Conservation (phyloP, 2,113 vertebrate species). For the Sakesphorus luctuosus region DNA sequence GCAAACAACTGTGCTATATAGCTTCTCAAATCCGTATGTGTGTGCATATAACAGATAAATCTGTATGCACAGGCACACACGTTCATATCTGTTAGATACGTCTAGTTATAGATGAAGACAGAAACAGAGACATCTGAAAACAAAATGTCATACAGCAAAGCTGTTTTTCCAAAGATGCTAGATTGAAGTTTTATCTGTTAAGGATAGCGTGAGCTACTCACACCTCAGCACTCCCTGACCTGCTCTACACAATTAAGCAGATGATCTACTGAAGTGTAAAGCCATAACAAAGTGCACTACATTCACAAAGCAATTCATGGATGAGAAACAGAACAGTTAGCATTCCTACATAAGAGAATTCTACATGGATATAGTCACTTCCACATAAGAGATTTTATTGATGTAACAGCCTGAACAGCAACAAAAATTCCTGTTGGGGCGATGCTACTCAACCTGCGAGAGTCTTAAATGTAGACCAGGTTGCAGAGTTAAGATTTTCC, state of each 20-base stretch:
- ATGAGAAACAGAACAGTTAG: not conserved
- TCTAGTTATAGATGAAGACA: not conserved
- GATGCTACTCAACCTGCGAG: not conserved
- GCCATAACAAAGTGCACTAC: not conserved
- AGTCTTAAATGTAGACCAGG: not conserved
- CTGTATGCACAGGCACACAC: not conserved
- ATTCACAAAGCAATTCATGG: not conserved
- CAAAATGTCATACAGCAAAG: not conserved
- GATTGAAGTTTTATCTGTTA: not conserved
- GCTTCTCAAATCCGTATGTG: not conserved
- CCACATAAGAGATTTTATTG: not conserved
- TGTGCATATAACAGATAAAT: not conserved
- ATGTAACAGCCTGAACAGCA: not conserved
- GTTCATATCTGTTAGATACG: rapidly evolving
- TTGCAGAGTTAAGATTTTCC: not conserved
- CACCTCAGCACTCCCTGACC: not conserved
- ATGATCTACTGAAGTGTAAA: not conserved
- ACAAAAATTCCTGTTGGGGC: not conserved
- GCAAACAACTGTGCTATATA: slow-evolving; percentile 34
- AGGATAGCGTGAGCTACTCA: not conserved
- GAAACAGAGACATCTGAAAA: not conserved
- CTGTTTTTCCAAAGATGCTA: not conserved
- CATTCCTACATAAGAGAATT: not conserved
- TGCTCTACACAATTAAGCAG: not conserved
- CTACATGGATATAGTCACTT: not conserved